phyloP scores from a whole-genome alignment of 2,888 invertebrate genomes.

The Tetrapedia diversipes region DNA sequence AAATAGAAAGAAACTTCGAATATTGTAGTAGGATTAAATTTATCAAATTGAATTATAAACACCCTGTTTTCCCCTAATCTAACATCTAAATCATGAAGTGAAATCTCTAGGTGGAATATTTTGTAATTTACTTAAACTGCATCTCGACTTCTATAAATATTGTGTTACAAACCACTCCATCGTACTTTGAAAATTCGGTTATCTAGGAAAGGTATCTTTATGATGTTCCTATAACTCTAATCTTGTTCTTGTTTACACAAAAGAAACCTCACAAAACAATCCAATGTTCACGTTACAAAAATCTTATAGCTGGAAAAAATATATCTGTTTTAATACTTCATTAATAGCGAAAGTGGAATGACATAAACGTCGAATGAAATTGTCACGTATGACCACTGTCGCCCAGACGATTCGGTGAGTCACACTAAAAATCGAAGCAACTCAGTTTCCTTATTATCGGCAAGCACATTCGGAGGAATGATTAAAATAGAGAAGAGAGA shows the following conservation, averaged over 20 bases:
- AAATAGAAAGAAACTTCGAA: too few relatives aligned
- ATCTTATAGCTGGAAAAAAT: too few relatives aligned
- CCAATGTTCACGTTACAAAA: not conserved
- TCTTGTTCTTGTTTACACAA: not conserved
- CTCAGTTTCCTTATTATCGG: slow-evolving; percentile 48
- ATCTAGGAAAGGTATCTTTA: not conserved
- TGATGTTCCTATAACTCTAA: not conserved
- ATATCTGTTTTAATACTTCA: too few relatives aligned
- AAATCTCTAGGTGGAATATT: not conserved
- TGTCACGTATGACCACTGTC: not conserved
- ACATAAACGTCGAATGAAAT: too few relatives aligned
- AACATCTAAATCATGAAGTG: slow-evolving; percentile 8
- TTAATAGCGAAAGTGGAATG: too few relatives aligned
- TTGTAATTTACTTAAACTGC: not conserved
- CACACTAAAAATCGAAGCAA: slow-evolving; percentile 23
- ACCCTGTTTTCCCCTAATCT: slow-evolving; percentile 36
- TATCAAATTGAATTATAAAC: slow-evolving; percentile 21
- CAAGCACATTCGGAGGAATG: slow-evolving; percentile 42
- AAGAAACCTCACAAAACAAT: not conserved
- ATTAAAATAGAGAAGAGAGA: slow-evolving; percentile 45
- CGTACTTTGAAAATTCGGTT: not conserved
- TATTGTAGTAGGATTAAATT: too few relatives aligned
- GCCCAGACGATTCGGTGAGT: not conserved
- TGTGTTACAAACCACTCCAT: not conserved
- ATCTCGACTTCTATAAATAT: slow-evolving; percentile 4